These are phyloP conservation scores for Pelodiscus sinensis DNA, from an alignment of 2,113 vertebrate species.

Conservation along the genomic window DNA sequence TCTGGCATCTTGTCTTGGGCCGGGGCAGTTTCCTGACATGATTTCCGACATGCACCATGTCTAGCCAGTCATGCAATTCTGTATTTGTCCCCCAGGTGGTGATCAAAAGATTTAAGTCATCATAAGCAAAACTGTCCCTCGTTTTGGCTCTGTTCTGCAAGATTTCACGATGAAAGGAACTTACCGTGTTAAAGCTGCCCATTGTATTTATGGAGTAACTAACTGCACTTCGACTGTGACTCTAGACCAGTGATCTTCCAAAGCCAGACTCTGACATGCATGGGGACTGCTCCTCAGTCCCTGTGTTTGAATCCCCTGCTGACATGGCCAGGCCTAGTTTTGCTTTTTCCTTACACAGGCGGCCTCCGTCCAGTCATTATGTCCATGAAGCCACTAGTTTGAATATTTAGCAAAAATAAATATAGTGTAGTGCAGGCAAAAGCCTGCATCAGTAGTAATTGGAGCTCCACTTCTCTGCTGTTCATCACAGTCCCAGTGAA, in stretches of 20 bases:
- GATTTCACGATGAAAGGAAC: neutral
- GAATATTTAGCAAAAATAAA: neutral
- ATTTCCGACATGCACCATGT: neutral
- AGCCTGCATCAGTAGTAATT: fast-evolving
- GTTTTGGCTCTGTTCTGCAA: neutral
- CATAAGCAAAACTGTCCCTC: neutral
- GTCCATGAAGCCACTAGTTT: fast-evolving
- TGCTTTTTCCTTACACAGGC: fast-evolving
- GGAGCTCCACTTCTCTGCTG: neutral
- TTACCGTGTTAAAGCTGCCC: fast-evolving
- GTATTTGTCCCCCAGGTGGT: fast-evolving
- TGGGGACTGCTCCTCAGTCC: neutral
- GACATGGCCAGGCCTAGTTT: fast-evolving
- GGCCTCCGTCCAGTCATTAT: neutral
- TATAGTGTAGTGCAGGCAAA: neutral
- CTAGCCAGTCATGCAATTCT: neutral
- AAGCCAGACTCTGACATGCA: neutral
- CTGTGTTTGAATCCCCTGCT: neutral
- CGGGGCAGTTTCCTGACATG: neutral
- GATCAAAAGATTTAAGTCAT: neutral
- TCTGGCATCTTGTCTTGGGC: neutral
- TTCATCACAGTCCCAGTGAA: fast-evolving
- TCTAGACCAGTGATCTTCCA: neutral
- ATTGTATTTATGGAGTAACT: neutral
- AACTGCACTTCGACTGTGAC: fast-evolving